phyloP scores from a whole-genome alignment of 2,113 vertebrate genomes.

The Microcebus jonahi region DNA sequence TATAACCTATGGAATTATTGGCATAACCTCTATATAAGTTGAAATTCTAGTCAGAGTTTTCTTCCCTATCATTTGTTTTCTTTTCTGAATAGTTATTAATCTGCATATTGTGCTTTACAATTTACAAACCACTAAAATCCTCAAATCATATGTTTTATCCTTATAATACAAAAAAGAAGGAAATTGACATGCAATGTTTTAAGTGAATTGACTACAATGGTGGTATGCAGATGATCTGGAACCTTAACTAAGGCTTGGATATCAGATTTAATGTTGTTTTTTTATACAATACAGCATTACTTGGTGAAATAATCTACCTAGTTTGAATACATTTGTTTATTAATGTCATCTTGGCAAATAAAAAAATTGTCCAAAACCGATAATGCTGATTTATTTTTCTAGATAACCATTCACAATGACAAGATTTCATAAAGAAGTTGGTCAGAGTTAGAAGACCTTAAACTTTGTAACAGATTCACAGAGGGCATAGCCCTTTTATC shows the following conservation, averaged over 20 bases:
- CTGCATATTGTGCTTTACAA: background rate
- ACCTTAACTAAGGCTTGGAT: background rate
- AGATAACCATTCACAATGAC: background rate
- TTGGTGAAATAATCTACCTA: background rate
- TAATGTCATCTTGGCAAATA: background rate
- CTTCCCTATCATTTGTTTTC: background rate
- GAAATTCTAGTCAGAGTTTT: background rate
- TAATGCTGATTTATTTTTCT: background rate
- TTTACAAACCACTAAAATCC: background rate
- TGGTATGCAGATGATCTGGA: background rate
- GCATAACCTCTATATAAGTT: background rate
- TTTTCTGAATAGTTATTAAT: background rate
- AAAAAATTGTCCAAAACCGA: background rate
- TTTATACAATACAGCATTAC: background rate
- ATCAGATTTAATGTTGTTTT: background rate
- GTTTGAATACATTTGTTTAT: background rate
- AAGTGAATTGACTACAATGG: background rate
- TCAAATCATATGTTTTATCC: background rate
- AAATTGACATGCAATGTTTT: background rate
- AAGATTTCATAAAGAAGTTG: background rate
- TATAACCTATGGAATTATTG: background rate
- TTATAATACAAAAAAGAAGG: constrained; percentile 51
- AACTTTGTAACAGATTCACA: background rate
- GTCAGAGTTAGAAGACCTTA: background rate
- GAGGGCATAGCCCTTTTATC: background rate